Evolutionary conservation across 2,797 vertebrate species (phyloP), one percentile per base, ranked within the genome.

Genomic region (Echeneis naucrates): DNA sequence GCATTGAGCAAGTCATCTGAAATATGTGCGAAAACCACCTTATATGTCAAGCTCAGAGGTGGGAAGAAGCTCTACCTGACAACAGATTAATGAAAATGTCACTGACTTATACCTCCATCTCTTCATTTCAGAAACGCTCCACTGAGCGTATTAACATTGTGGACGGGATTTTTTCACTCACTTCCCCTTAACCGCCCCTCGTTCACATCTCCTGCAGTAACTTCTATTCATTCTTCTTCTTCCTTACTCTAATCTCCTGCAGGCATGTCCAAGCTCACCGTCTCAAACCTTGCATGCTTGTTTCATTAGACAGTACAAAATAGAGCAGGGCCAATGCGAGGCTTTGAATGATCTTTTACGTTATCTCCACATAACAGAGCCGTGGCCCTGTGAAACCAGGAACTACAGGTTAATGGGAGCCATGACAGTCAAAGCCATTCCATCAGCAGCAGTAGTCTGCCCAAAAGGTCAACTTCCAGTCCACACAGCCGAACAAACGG

Each of bases 21-120:
- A 47, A 80, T 75, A 64, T 65, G 62, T 54, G 60, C 78, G 47
- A 54, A 79, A 85, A 61, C 35, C 56, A 24, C 16, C 62, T 48
- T 65, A 74, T 79, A 81, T 85, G 84, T 82, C 83, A 87, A 70
- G 53, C 73, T 74, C 79, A 66, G 54, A 33, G 52, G 51, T 71
- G 50, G 59, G 52, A 48, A 76, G 82, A 85, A 57, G 58, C 78
- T 87, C 79, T 74, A 77, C 82, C 82, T 76, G 88, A 89, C 84
- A 89, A 83, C 74, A 81, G 85, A 87, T 87, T 82, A 88, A 91
- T 86, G 85, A 89, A 90, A 89, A 89, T 89, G 82, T 87, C 90
- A 88, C 72, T 71, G 81, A 81, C 80, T 83, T 80, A 53, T 71
- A 81, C 80, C 62, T 82, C 80, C 62, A 81, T 87, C 66, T 78